Conservation (phyloP, 2,113 vertebrate genomes). For the Leptodactylus fuscus region DNA sequence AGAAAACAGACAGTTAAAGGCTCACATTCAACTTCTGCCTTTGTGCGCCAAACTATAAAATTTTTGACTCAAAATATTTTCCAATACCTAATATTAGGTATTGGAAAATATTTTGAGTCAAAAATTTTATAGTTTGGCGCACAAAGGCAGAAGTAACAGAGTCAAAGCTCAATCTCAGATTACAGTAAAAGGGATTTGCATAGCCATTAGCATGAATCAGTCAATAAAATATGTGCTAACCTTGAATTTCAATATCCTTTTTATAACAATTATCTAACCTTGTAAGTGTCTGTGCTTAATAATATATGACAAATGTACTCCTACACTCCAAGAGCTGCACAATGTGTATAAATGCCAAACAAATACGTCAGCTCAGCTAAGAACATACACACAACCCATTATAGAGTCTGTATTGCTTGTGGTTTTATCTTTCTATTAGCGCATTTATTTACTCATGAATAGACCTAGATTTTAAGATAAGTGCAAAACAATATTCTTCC, state of each 20-base stretch:
- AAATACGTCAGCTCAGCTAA: background rate
- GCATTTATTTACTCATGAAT: background rate
- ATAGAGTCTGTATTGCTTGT: background rate
- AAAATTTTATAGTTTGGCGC: no score
- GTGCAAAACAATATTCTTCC: background rate
- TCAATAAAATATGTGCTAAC: constrained; percentile 35
- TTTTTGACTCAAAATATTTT: background rate
- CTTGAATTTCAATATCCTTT: constrained; percentile 12
- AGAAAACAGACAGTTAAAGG: no score
- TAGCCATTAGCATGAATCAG: constrained; percentile 4
- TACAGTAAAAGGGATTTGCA: constrained; percentile 4
- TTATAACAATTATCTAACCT: constrained; percentile 24
- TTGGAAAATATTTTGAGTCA: no score
- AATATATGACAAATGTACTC: constrained; percentile 2
- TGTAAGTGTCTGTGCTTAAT: background rate
- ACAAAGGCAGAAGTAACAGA: no score
- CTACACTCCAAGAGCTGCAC: background rate
- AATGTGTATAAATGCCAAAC: background rate
- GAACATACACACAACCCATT: background rate
- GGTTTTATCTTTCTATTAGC: background rate
- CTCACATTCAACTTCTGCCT: background rate
- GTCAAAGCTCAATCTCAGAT: background rate
- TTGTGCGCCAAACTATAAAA: background rate
- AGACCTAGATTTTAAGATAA: constrained; percentile 8
- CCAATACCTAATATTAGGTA: background rate